phyloP scores from a whole-genome alignment of 2,113 vertebrate genomes.

The Xyrauchen texanus region DNA sequence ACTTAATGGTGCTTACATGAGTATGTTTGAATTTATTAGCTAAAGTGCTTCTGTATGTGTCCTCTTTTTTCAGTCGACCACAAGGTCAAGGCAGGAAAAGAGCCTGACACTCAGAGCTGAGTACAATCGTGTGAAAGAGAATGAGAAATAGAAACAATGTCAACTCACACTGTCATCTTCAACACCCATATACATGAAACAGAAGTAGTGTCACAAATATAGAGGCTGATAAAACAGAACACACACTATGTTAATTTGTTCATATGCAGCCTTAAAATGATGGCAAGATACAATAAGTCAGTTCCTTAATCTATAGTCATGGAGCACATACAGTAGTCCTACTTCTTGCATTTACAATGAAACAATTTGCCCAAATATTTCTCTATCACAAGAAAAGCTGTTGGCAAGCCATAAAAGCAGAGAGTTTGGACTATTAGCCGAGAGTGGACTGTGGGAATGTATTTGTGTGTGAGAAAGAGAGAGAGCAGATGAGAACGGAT shows the following conservation, averaged over 20 bases:
- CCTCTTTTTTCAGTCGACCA: constrained; percentile 12
- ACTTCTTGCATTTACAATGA: too few species aligned
- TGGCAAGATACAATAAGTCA: not conserved
- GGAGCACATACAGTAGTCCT: not conserved
- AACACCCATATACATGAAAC: not conserved
- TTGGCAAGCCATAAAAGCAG: too few species aligned
- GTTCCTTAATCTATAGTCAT: too few species aligned
- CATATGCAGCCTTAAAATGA: not conserved
- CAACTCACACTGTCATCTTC: not conserved
- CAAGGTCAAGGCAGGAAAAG: not conserved
- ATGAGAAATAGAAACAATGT: constrained; percentile 11
- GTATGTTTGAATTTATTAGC: constrained; percentile 7
- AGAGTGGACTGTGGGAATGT: constrained; percentile 23
- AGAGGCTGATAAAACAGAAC: not conserved
- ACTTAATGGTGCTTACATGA: not conserved
- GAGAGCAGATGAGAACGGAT: constrained; percentile 54
- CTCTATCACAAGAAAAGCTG: too few species aligned
- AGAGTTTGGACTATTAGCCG: too few species aligned
- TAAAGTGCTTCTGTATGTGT: constrained; percentile 14
- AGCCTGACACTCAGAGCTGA: not conserved
- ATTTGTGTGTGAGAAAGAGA: not conserved
- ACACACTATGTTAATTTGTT: not conserved
- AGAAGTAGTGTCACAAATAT: constrained; percentile 12
- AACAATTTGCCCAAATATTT: not conserved
- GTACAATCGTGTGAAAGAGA: constrained; percentile 20